Conservation (phyloP, 2,797 vertebrate genomes). For the Amblyopsis hoosieri region DNA sequence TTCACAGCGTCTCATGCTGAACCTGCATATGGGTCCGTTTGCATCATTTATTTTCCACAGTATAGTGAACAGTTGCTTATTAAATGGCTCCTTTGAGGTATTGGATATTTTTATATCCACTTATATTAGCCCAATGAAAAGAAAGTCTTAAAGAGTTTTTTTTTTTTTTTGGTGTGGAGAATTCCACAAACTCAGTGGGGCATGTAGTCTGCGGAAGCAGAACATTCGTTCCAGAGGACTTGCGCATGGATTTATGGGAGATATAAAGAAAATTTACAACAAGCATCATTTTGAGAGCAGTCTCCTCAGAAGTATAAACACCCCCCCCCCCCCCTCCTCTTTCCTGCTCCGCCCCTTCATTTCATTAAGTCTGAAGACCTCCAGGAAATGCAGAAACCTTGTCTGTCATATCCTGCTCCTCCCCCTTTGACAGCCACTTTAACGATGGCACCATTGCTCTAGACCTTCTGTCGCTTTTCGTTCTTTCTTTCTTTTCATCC, state of each 20-base stretch:
- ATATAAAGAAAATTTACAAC: slow-evolving; percentile 77
- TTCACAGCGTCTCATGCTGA: slow-evolving; percentile 38
- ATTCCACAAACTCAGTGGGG: slow-evolving; percentile 48
- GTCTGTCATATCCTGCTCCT: slow-evolving; percentile 41
- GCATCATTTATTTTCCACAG: slow-evolving; percentile 41
- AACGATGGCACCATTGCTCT: slow-evolving; percentile 62
- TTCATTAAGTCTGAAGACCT: slow-evolving; percentile 74
- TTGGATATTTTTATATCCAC: slow-evolving; percentile 58
- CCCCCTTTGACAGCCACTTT: slow-evolving; percentile 20
- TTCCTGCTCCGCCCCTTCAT: slow-evolving; percentile 70
- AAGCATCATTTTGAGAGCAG: slow-evolving; percentile 69
- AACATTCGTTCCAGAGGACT: slow-evolving; percentile 35
- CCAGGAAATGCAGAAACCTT: slow-evolving; percentile 52
- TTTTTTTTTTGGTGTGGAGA: slow-evolving; percentile 29
- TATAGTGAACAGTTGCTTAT: slow-evolving; percentile 52
- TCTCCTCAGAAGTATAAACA: slow-evolving; percentile 62
- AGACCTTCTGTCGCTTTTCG: slow-evolving; percentile 60
- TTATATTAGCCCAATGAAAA: slow-evolving; percentile 65
- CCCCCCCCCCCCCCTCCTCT: slow-evolving; percentile 44
- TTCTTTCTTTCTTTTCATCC: slow-evolving; percentile 47
- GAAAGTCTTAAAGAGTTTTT: slow-evolving; percentile 26
- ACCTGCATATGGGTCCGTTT: slow-evolving; percentile 31
- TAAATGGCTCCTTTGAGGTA: slow-evolving; percentile 53
- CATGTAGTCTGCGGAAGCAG: slow-evolving; percentile 42
- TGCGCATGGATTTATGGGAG: slow-evolving; percentile 66